These are phyloP conservation scores for Rhinella marina DNA, from an alignment of 2,797 vertebrate species.

Conservation along the genomic window DNA sequence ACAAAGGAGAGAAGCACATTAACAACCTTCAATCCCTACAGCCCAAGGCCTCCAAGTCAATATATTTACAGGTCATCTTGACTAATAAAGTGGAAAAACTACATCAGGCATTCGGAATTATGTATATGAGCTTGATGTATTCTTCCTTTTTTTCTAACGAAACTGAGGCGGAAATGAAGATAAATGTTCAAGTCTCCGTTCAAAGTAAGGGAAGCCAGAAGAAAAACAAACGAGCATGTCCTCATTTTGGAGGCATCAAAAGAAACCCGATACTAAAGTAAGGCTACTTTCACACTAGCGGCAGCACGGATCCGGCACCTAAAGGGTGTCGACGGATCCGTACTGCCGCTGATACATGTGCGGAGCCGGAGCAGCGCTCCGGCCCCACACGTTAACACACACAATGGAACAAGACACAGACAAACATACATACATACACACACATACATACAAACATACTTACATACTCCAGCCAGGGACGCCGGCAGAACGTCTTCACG, in stretches of 20 bases:
- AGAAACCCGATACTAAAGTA: background rate
- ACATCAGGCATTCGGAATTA: background rate
- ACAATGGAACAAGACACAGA: no score
- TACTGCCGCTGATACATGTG: no score
- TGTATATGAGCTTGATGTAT: slow-evolving; percentile 17
- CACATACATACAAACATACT: no score
- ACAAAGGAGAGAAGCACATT: background rate
- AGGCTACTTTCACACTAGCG: no score
- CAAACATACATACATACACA: no score
- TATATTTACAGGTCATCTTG: slow-evolving; percentile 20
- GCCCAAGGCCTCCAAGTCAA: slow-evolving; percentile 22
- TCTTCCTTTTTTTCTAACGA: slow-evolving; percentile 1
- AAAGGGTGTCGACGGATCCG: no score
- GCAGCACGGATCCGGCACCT: no score
- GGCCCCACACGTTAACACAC: no score
- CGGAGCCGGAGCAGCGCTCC: no score
- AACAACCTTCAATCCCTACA: background rate
- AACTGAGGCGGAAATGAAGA: slow-evolving; percentile 20
- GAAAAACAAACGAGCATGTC: background rate
- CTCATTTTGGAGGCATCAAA: background rate
- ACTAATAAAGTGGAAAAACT: slow-evolving; percentile 11
- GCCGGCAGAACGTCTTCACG: no score
- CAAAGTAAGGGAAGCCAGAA: slow-evolving; percentile 17
- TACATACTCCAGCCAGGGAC: no score
- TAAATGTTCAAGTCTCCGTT: slow-evolving; percentile 13